phyloP scores from a whole-genome alignment of 2,113 vertebrate species.

The Corythornis madagascariensis region DNA sequence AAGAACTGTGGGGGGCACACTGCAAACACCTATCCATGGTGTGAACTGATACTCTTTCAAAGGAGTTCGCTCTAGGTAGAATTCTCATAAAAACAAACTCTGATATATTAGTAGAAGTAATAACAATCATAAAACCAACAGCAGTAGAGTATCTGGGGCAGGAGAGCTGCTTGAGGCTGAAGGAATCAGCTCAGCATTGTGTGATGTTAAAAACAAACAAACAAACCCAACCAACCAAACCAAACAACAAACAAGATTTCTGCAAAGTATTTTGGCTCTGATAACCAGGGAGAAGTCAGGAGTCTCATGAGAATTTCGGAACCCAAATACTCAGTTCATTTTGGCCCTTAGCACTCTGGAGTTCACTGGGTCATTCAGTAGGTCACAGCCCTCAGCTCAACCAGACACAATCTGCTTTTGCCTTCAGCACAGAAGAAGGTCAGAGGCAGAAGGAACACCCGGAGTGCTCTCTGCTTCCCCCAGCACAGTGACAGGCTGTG shows the following conservation, averaged over 20 bases:
- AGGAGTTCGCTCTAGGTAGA: not conserved
- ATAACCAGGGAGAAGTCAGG: not conserved
- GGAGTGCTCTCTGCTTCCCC: rapidly evolving
- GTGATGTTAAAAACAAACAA: not conserved
- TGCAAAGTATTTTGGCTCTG: not conserved
- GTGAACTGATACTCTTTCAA: not conserved
- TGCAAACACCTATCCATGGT: not conserved
- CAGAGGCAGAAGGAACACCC: not conserved
- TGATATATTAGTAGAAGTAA: not conserved
- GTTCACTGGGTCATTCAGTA: not conserved
- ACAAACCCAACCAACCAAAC: not conserved
- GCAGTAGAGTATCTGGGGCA: not conserved
- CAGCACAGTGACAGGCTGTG: not conserved
- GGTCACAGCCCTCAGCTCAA: not conserved
- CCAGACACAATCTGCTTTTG: not conserved
- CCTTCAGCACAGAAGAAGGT: not conserved
- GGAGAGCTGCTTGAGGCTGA: not conserved
- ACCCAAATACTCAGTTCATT: not conserved
- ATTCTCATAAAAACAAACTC: not conserved
- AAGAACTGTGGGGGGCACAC: not conserved
- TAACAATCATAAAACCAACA: not conserved
- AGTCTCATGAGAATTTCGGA: not conserved
- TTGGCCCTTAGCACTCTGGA: not conserved
- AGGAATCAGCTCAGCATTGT: not conserved
- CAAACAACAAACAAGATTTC: not conserved